Evolutionary conservation across 2,113 vertebrate species (phyloP).

Genomic region (Laticauda laticaudata): DNA sequence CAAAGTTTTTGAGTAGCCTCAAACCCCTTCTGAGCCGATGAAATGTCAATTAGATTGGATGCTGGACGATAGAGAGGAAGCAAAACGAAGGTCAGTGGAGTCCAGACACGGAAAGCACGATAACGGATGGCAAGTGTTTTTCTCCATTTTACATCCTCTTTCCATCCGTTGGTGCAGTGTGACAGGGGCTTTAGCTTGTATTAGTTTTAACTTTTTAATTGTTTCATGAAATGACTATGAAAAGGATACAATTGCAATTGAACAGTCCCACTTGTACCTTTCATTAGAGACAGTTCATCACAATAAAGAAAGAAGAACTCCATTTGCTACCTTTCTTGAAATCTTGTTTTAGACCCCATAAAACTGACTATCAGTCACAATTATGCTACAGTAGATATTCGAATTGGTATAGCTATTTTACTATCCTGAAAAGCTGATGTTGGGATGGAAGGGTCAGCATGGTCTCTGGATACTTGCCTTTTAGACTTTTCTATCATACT

Average conservation of each 20-base stretch:
- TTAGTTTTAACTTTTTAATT: background rate
- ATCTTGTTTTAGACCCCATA: background rate
- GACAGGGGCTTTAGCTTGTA: too few species aligned
- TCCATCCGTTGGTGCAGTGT: too few species aligned
- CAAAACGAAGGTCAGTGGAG: too few species aligned
- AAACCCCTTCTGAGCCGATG: too few species aligned
- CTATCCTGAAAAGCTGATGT: background rate
- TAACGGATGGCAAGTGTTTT: too few species aligned
- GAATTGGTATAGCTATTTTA: background rate
- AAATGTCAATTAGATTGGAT: too few species aligned
- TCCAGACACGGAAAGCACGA: too few species aligned
- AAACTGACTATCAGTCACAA: background rate
- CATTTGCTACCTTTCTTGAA: background rate
- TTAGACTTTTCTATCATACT: background rate
- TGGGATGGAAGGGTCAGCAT: background rate
- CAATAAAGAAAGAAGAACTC: background rate
- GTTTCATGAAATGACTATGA: background rate
- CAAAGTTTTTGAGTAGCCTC: too few species aligned
- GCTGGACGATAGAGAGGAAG: too few species aligned
- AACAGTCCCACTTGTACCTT: background rate
- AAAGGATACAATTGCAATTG: background rate
- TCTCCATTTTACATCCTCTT: too few species aligned
- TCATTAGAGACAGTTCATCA: background rate
- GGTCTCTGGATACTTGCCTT: background rate
- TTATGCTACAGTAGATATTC: background rate